Conservation (phyloP, 2,888 invertebrate genomes). For the Caenorhabditis uteleia region DNA sequence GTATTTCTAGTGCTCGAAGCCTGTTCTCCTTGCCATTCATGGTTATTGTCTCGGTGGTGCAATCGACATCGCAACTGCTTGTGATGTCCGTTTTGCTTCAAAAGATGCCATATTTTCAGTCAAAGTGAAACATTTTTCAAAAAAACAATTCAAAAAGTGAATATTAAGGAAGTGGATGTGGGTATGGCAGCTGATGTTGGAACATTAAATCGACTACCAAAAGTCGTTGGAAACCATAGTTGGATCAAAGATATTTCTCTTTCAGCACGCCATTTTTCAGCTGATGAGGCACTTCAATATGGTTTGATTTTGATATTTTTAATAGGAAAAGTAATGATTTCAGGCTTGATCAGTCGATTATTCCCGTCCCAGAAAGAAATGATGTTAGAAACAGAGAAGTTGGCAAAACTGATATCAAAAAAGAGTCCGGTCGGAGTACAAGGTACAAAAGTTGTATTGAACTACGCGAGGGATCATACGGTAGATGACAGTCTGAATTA, state of each 20-base stretch:
- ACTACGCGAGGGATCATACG: slow-evolving; percentile 85
- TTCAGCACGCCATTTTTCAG: slow-evolving; percentile 82
- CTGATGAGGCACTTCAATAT: slow-evolving; percentile 73
- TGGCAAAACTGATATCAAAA: slow-evolving; percentile 82
- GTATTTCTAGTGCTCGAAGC: slow-evolving; percentile 81
- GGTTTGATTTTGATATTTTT: no score
- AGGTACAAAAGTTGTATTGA: slow-evolving; percentile 81
- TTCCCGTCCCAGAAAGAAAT: slow-evolving; percentile 39
- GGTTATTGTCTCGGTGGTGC: slow-evolving; percentile 90
- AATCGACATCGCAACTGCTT: slow-evolving; percentile 84
- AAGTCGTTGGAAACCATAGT: slow-evolving; percentile 70
- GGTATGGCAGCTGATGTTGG: slow-evolving; percentile 97
- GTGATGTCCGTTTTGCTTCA: slow-evolving; percentile 89
- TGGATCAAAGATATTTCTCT: slow-evolving; percentile 61
- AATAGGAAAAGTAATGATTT: background rate
- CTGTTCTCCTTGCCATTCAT: slow-evolving; percentile 87
- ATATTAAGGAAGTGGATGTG: slow-evolving; percentile 75
- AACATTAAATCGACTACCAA: slow-evolving; percentile 88
- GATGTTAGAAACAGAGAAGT: slow-evolving; percentile 67
- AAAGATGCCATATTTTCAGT: slow-evolving; percentile 89
- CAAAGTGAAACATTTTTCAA: slow-evolving; percentile 73
- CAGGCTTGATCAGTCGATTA: slow-evolving; percentile 39
- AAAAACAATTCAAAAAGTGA: no score
- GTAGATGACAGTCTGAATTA: slow-evolving; percentile 80
- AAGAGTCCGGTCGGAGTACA: slow-evolving; percentile 96